Conservation (phyloP, 2,113 vertebrate genomes). For the Speoplatyrhinus poulsoni region DNA sequence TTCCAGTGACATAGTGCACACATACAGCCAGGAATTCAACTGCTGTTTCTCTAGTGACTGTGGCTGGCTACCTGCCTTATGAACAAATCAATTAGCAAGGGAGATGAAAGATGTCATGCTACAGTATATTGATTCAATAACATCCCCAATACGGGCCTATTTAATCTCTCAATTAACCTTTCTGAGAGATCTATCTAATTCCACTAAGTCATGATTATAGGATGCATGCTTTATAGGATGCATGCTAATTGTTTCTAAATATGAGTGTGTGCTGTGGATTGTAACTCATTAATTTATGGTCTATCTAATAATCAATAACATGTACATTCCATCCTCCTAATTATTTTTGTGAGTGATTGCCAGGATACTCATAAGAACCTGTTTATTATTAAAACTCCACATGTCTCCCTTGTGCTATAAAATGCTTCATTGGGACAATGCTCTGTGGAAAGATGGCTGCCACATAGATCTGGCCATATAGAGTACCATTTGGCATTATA, state of each 20-base stretch:
- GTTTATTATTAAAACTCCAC: constrained; percentile 8
- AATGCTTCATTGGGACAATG: background rate
- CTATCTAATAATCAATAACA: background rate
- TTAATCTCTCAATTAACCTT: constrained; percentile 23
- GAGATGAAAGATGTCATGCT: constrained; percentile 25
- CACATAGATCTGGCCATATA: constrained; percentile 2
- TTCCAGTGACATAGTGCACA: constrained; percentile 12
- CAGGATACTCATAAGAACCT: background rate
- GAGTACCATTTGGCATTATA: constrained; percentile 14
- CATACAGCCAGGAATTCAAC: constrained; percentile 25
- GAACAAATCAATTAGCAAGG: constrained; percentile 47
- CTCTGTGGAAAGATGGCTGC: constrained; percentile 15
- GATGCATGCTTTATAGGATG: constrained; percentile 1
- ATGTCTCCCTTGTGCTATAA: background rate
- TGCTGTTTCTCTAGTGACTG: background rate
- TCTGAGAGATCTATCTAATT: constrained; percentile 27
- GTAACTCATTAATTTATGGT: constrained; percentile 22
- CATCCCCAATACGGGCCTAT: background rate
- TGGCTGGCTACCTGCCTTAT: constrained; percentile 15
- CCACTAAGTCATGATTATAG: background rate
- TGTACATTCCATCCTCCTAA: constrained; percentile 1
- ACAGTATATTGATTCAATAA: constrained; percentile 4
- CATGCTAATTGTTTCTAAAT: constrained; percentile 14
- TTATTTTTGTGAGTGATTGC: constrained; percentile 19
- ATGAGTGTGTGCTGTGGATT: constrained; percentile 6